Conservation (phyloP, 2,888 invertebrate species). For the Ceriagrion tenellum region DNA sequence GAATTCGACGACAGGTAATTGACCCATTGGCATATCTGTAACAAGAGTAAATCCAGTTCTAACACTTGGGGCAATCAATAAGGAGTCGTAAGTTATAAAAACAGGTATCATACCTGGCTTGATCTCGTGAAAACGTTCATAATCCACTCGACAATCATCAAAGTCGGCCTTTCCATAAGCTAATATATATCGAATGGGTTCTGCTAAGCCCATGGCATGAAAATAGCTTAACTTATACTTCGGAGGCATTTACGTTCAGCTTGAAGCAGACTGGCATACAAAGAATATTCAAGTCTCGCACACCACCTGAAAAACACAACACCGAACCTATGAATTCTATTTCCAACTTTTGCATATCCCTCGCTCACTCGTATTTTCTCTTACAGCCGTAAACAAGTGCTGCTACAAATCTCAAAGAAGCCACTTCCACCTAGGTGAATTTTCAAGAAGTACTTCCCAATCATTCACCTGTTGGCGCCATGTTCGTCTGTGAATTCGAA, state of each 20-base stretch:
- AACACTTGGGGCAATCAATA: background rate
- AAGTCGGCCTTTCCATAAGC: conserved; percentile 76
- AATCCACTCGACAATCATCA: conserved; percentile 76
- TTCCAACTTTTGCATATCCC: background rate
- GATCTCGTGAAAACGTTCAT: conserved; percentile 34
- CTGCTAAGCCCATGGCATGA: conserved; percentile 77
- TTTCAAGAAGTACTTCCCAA: background rate
- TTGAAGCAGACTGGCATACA: background rate
- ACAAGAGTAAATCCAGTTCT: background rate
- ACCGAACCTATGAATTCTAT: background rate
- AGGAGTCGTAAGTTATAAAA: background rate
- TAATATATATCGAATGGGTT: conserved; percentile 76
- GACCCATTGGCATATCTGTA: conserved; percentile 60
- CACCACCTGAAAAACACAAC: background rate
- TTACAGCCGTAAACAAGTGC: background rate
- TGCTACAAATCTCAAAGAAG: background rate
- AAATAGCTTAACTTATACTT: conserved; percentile 77
- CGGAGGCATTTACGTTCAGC: background rate
- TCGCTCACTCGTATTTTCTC: background rate
- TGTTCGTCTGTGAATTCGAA: too few relatives aligned
- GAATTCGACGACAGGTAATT: conserved; percentile 73
- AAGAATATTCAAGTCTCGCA: background rate
- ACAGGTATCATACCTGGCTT: background rate
- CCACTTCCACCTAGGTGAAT: background rate
- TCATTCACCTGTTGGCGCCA: background rate